Evolutionary conservation across 1,140 invertebrate species (phyloP), one percentile per base, ranked within the genome.

Genomic region (Apocrypta bakeri): DNA sequence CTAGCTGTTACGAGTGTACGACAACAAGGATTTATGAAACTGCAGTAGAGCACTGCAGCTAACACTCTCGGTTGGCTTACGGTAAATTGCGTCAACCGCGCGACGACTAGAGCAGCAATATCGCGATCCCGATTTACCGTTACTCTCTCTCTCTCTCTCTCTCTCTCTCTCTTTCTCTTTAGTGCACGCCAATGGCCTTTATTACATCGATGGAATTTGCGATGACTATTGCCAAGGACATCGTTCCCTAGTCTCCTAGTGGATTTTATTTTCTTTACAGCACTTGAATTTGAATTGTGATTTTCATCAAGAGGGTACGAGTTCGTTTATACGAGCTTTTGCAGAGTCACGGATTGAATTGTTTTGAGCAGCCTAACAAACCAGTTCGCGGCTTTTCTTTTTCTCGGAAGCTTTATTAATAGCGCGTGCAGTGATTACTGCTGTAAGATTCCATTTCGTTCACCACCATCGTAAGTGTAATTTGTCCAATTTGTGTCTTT

Each of bases 401-500:
- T 71, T 71, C 31, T 1, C 14, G n/a, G n/a, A n/a, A n/a, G 66
- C 4, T 71, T 79, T 79, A 71, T 71, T 79, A 69, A 79, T 79
- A 79, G 77, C 63, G 66, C 77, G 37, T 14, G 27, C 66, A 12
- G 31, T 6, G 25, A 78, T 78, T 78, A 68, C 25, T 24, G 37
- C 48, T 68, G 33, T n/a, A 64, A 78, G 33, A 78, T 78, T 68
- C 37, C 76, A 68, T 68, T 68, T 42, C 27, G 64, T 48, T 72
- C 69, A 29, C 11, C 17, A 56, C 33, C 33, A 27, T 25, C 21
- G 72, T 56, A 63, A 78, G 40, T 66, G 75, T 66, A 78, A 78
- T 78, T 78, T 78, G 64, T 69, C 64, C 76, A 69, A 42, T 78
- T 78, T 68, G 76, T 48, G 64, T 78, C 76, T 69, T 27, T 78